These are phyloP conservation scores for Pterocles burchelli DNA, from an alignment of 2,113 vertebrate species.

Conservation along the genomic window DNA sequence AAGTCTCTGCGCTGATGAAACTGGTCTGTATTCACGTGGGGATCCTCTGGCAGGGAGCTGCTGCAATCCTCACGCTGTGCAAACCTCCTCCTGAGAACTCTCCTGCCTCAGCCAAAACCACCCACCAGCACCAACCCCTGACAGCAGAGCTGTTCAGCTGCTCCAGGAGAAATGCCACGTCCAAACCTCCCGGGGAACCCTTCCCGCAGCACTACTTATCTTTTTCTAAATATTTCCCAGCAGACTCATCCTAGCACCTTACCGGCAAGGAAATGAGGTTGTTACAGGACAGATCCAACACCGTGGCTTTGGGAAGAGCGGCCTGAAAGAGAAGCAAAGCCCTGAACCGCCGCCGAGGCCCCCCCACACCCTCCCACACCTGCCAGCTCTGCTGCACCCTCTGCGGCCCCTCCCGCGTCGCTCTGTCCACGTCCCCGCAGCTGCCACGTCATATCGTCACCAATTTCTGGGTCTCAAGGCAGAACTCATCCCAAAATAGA, in stretches of 20 bases:
- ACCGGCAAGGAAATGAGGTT: slow-evolving; percentile 89
- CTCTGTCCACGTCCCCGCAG: neutral
- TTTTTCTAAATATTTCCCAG: neutral
- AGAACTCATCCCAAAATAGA: neutral
- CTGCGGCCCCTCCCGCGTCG: neutral
- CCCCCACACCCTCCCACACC: neutral
- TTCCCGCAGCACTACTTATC: neutral
- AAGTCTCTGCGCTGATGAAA: neutral
- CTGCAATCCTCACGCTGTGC: neutral
- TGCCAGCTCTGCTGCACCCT: neutral
- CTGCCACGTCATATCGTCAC: neutral
- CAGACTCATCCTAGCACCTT: slow-evolving; percentile 58
- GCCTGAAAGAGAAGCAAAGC: slow-evolving; percentile 76
- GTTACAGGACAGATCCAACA: slow-evolving; percentile 95
- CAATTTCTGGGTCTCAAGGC: neutral
- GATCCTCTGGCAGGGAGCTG: neutral
- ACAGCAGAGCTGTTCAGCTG: neutral
- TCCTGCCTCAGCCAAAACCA: neutral
- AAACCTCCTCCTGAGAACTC: neutral
- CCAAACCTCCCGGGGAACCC: neutral
- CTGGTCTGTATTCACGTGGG: neutral
- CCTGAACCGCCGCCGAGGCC: neutral
- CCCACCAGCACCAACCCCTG: neutral
- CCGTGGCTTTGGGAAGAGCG: slow-evolving; percentile 88
- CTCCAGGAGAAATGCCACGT: neutral